A percentile compares a stretch with the other conserved stretches of the same genome.
Conservation (phyloP, 2,888 invertebrate species). For the Platycheirus albimanus region DNA sequence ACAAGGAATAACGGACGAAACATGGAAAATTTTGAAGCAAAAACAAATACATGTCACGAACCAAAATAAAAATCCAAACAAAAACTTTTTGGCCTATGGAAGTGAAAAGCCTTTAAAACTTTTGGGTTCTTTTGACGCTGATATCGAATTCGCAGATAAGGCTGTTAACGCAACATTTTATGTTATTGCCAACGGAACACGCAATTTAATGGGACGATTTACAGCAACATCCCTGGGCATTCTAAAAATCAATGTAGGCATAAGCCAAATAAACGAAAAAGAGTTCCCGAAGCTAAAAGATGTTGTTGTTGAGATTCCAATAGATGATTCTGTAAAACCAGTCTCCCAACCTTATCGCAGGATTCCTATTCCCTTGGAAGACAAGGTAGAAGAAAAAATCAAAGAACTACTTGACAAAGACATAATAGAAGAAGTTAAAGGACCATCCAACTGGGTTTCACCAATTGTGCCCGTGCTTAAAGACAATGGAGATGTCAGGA, state of each 20-base stretch:
- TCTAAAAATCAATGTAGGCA: slow-evolving; percentile 18
- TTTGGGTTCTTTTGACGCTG: slow-evolving; percentile 10
- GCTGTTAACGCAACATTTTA: neutral
- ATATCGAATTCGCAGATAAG: neutral
- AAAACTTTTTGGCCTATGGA: slow-evolving; percentile 26
- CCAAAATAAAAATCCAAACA: slow-evolving; percentile 15
- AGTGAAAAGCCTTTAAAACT: slow-evolving; percentile 19
- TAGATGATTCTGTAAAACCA: slow-evolving; percentile 20
- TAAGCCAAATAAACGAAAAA: slow-evolving; percentile 16
- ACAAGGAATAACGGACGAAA: slow-evolving; percentile 19
- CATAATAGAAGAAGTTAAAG: slow-evolving; percentile 20
- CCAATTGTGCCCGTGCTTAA: neutral
- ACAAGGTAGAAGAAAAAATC: slow-evolving; percentile 5
- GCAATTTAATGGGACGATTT: slow-evolving; percentile 18
- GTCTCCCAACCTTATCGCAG: slow-evolving; percentile 12
- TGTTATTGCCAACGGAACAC: slow-evolving; percentile 10
- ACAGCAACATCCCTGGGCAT: slow-evolving; percentile 20
- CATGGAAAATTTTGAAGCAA: slow-evolving; percentile 7
- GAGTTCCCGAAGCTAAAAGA: slow-evolving; percentile 5
- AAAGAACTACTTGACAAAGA: slow-evolving; percentile 13
- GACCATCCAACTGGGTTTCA: slow-evolving; percentile 19
- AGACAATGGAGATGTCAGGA: slow-evolving; percentile 3
- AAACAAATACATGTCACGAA: slow-evolving; percentile 5
- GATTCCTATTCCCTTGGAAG: slow-evolving; percentile 21
- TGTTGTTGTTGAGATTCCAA: slow-evolving; percentile 13